A percentile compares a stretch with the other conserved stretches of the same genome.
Evolutionary conservation across 1,140 invertebrate species (phyloP).

Genomic region (roundworm (Caenorhabditis elegans)): WBcel235 BX284604.4:3661501-3662000

Average conservation of each 20-base stretch:
- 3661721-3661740: constrained; percentile 11
- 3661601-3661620: neutral
- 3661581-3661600: constrained; percentile 22
- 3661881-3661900: constrained; percentile 35
- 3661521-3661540: constrained; percentile 27
- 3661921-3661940: too few species aligned
- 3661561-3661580: neutral
- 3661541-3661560: neutral
- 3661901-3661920: neutral
- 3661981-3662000: too few species aligned
- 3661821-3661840: constrained; percentile 35
- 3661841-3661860: constrained; percentile 35
- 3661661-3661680: constrained; percentile 11
- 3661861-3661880: constrained; percentile 38
- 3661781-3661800: constrained; percentile 20
- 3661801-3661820: constrained; percentile 45
- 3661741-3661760: constrained; percentile 32
- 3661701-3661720: too few species aligned
- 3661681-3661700: neutral
- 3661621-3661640: constrained; percentile 28
- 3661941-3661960: too few species aligned
- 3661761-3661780: constrained; percentile 40
- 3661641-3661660: neutral
- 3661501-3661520: constrained; percentile 34
- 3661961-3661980: too few species aligned